phyloP scores from a whole-genome alignment of 2,797 vertebrate species.

The Xiphorhynchus erythropygius region DNA sequence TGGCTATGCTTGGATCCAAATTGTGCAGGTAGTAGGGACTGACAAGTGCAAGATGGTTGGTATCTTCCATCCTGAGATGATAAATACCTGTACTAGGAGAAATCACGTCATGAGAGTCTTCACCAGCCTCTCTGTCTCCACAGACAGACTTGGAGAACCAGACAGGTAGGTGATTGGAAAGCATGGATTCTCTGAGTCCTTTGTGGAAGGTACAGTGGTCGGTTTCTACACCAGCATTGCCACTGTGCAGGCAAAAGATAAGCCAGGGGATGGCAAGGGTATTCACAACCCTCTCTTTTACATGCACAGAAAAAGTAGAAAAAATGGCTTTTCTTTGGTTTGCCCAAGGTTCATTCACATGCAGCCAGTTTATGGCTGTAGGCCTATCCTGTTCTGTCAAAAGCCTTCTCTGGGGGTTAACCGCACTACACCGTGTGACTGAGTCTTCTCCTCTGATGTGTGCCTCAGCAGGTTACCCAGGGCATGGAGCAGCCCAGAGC shows the following conservation, averaged over 20 bases:
- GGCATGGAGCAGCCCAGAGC: accelerated
- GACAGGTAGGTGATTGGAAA: not conserved
- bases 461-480: not conserved
- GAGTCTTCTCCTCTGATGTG: accelerated
- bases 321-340: not conserved
- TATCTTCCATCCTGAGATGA: not conserved
- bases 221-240: not conserved
- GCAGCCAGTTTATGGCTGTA: accelerated
- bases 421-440: accelerated
- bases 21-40: not conserved
- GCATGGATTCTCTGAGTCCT: not conserved
- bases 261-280: accelerated
- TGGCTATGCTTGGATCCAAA: not conserved
- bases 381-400: no score
- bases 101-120: not conserved
- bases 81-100: not conserved
- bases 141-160: not conserved
- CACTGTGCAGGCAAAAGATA: not conserved
- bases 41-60: not conserved
- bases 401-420: not conserved
- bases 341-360: not conserved
- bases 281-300: not conserved
- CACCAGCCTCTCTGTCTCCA: not conserved
- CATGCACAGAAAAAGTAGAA: not conserved
- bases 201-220: not conserved